Evolutionary conservation across 2,888 invertebrate species (phyloP).

Genomic region (Cryptosula pallasiana): DNA sequence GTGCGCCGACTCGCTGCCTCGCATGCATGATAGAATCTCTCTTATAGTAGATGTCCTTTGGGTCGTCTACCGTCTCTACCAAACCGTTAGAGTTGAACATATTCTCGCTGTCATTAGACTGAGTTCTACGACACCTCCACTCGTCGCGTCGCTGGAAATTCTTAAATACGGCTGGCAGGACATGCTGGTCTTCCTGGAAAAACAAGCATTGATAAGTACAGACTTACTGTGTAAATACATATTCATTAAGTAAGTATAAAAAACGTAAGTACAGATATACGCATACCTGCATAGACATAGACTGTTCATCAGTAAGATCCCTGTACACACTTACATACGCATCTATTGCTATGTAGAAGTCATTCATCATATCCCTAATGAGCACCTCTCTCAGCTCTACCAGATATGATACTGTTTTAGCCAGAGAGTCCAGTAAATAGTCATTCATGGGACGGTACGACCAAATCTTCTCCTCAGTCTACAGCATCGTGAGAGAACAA

Average conservation of each 20-base stretch:
- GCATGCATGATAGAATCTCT: background rate
- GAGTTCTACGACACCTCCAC: background rate
- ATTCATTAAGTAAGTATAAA: background rate
- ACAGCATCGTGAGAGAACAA: too few relatives aligned
- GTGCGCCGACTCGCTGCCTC: background rate
- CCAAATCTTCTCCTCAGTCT: conserved; percentile 31
- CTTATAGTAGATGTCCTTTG: background rate
- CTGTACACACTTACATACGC: conserved; percentile 39
- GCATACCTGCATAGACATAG: conserved; percentile 31
- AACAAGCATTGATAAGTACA: background rate
- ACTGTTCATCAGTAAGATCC: conserved; percentile 35
- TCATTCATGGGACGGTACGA: conserved; percentile 34
- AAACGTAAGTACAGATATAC: background rate
- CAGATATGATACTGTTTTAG: conserved; percentile 38
- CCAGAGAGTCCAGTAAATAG: conserved; percentile 34
- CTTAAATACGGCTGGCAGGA: background rate
- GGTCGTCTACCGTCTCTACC: background rate
- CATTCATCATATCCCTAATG: conserved; percentile 41
- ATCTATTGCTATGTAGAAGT: conserved; percentile 42
- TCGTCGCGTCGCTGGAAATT: background rate
- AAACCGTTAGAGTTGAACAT: background rate
- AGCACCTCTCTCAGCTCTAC: conserved; percentile 35
- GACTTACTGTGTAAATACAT: background rate
- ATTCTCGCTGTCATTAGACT: background rate
- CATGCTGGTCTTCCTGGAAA: background rate